phyloP scores from a whole-genome alignment of 1,140 invertebrate genomes.

The Berghia stephanieae region DNA sequence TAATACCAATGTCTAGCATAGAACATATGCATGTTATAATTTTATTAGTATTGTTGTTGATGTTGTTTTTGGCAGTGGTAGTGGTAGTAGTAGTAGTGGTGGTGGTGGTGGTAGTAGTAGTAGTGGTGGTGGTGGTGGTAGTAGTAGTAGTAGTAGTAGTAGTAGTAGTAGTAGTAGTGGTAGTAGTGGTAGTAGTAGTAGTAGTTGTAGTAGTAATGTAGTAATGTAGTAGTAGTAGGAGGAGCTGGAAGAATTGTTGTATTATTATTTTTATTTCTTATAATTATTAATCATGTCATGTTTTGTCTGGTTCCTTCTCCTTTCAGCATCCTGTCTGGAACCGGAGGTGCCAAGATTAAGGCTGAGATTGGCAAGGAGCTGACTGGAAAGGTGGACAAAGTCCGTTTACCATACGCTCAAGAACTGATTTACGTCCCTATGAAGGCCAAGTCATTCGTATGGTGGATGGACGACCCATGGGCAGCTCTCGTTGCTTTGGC shows the following conservation, averaged over 20 bases:
- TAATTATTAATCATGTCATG: not conserved
- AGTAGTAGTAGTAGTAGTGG: not conserved
- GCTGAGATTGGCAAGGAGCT: not conserved
- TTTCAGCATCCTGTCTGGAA: not conserved
- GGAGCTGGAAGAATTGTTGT: not conserved
- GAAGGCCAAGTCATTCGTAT: conserved; percentile 48
- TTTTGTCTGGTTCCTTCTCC: not conserved
- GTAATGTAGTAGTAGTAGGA: not conserved
- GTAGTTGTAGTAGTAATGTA: not conserved
- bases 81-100: too few relatives aligned
- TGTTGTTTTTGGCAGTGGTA: too few relatives aligned
- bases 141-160: too few relatives aligned
- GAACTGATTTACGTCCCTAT: conserved; percentile 22
- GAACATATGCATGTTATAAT: too few relatives aligned
- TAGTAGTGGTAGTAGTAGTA: not conserved
- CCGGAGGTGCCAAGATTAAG: conserved; percentile 9
- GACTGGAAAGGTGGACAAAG: conserved; percentile 25
- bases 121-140: too few relatives aligned
- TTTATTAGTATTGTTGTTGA: too few relatives aligned
- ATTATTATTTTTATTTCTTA: not conserved
- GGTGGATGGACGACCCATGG: conserved; percentile 77
- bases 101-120: too few relatives aligned
- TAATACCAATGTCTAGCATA: too few relatives aligned
- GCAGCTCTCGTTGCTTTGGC: conserved; percentile 87
- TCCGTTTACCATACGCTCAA: conserved; percentile 37